Evolutionary conservation across 2,113 vertebrate genomes (phyloP).

Genomic region (Spilogale gracilis): DNA sequence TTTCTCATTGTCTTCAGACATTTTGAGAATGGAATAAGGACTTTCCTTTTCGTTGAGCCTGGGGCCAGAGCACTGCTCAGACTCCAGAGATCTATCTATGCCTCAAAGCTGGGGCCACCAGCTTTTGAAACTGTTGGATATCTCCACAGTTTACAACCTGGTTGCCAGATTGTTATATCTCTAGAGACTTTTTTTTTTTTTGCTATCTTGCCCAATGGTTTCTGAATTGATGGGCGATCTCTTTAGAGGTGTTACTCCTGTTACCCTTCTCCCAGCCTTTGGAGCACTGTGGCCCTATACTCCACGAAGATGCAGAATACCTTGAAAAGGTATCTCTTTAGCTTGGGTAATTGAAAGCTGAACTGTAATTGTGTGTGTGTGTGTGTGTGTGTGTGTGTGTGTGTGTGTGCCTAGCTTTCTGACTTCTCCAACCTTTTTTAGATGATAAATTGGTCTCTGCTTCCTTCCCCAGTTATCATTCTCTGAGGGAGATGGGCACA

Average conservation of each 20-base stretch:
- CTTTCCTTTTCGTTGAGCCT: neutral
- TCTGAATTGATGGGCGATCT: neutral
- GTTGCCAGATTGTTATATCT: neutral
- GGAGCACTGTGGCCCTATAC: rapidly evolving
- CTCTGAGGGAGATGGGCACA: neutral
- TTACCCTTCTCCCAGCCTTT: neutral
- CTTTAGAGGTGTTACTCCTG: neutral
- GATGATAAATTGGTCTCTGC: neutral
- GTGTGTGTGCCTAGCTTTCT: neutral
- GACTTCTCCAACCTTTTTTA: neutral
- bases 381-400: neutral
- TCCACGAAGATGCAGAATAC: neutral
- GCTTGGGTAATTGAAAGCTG: neutral
- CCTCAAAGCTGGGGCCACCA: neutral
- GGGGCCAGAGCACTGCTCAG: neutral
- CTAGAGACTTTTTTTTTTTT: neutral
- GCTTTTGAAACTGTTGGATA: neutral
- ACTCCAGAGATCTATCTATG: neutral
- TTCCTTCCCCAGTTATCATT: neutral
- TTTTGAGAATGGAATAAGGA: neutral
- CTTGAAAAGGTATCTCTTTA: neutral
- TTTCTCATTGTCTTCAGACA: neutral
- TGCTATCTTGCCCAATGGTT: neutral
- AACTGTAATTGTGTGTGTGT: neutral
- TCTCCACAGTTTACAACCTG: neutral